Evolutionary conservation across 2,888 invertebrate genomes (phyloP), one percentile per base, ranked within the genome.

Genomic region (Troides oblongomaculatus): DNA sequence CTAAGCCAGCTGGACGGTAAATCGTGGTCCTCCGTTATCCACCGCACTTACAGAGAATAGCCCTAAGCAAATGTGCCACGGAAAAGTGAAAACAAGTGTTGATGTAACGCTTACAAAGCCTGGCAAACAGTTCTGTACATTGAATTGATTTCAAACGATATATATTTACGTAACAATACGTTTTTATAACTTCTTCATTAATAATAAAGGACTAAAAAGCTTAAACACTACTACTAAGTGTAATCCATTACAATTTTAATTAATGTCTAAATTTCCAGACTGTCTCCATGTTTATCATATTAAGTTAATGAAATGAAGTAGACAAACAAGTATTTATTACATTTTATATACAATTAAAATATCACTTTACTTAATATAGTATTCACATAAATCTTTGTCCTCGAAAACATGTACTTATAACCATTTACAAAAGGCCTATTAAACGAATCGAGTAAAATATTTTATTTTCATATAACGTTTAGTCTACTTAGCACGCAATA

Each of bases 1-100:
- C 7, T 66, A 43, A 61, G 88, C 90, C 90, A 90, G 80, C 70
- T 76, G 73, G 73, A 72, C 81, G 82, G 86, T 87, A 85, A 85
- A 89, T 84, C 87, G 86, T 79, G 84, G 86, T 81, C 74, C 74
- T 62, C 74, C 69, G 73, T 75, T 72, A 71, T 66, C 76, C 75
- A 73, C 73, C 53, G 72, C 72, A 77, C 74, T 71, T 23, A 21
- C 57, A 58, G 12, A 23, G 57, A 7, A 68, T 66, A 73, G 78
- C 73, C 69, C 74, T 72, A 72, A 70, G 73, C 76, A 77, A 77
- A 76, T 75, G 73, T 76, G 73, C 72, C 61, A 69, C 69, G 70
- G 73, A 80, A 84, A 83, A 83, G 81, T 85, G 79, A 85, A 86
- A 86, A 82, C 83, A 80, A 80, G 75, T 74, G 75, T 74, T 72